Evolutionary conservation across 2,888 invertebrate species (phyloP).

Genomic region (Opisthograptis luteolata): DNA sequence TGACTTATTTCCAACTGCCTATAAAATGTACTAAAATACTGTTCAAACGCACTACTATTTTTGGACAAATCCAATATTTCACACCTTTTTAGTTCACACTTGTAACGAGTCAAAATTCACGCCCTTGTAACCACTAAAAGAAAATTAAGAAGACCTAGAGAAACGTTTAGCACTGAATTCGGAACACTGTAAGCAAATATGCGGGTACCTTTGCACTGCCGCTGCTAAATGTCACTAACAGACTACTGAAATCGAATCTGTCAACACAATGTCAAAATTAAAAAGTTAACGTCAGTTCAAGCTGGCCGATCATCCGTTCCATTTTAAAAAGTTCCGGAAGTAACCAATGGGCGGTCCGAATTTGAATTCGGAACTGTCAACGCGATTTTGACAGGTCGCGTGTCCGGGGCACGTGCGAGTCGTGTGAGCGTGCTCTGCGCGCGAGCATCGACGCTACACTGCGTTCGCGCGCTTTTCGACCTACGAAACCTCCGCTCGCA

Average conservation of each 20-base stretch:
- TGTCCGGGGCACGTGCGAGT: slow-evolving; percentile 63
- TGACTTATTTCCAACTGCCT: slow-evolving; percentile 34
- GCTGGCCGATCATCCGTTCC: slow-evolving; percentile 62
- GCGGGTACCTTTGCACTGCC: slow-evolving; percentile 31
- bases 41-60: slow-evolving; percentile 45
- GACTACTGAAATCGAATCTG: slow-evolving; percentile 24
- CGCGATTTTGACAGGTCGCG: slow-evolving; percentile 66
- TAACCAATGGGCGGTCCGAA: slow-evolving; percentile 50
- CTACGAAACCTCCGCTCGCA: slow-evolving; percentile 73
- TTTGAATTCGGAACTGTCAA: slow-evolving; percentile 63
- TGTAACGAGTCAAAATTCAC: slow-evolving; percentile 70
- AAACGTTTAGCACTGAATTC: slow-evolving; percentile 74
- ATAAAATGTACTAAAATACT: slow-evolving; percentile 39
- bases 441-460: slow-evolving; percentile 79
- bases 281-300: slow-evolving; percentile 52
- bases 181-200: slow-evolving; percentile 62
- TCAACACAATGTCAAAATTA: slow-evolving; percentile 22
- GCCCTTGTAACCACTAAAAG: slow-evolving; percentile 75
- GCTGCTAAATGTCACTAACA: slow-evolving; percentile 33
- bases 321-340: slow-evolving; percentile 49
- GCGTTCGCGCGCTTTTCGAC: slow-evolving; percentile 83
- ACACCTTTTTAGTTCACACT: slow-evolving; percentile 75
- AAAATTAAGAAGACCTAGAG: slow-evolving; percentile 70
- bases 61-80: slow-evolving; percentile 54
- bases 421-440: slow-evolving; percentile 79